These are phyloP conservation scores for Notothenia coriiceps DNA, from an alignment of 2,113 vertebrate genomes.

Conservation along the genomic window DNA sequence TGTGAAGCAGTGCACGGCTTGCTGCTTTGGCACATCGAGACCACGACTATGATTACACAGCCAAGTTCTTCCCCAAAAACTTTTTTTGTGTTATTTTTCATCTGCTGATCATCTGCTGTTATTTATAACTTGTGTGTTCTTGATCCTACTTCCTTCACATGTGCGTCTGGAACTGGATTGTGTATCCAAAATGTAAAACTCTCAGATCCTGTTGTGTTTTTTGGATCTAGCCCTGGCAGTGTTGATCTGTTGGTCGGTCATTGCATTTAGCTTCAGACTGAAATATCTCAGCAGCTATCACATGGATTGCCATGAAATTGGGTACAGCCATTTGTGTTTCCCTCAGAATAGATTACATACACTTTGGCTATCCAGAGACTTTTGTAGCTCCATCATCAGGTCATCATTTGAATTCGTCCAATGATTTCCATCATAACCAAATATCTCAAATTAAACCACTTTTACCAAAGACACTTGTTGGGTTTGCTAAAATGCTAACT, in stretches of 20 bases:
- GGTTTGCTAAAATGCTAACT: not conserved
- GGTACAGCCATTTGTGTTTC: not conserved
- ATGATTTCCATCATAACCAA: not conserved
- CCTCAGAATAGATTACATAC: not conserved
- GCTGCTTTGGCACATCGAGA: constrained; percentile 17
- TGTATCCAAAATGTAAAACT: not conserved
- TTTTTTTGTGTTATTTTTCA: not conserved
- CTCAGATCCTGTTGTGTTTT: not conserved
- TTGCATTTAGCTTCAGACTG: not conserved
- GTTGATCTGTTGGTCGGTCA: not conserved
- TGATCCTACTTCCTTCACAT: constrained; percentile 1
- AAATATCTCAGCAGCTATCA: not conserved
- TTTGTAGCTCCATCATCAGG: not conserved
- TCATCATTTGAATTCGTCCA: not conserved
- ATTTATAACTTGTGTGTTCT: constrained; percentile 16
- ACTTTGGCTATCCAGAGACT: not conserved
- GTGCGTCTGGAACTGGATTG: constrained; percentile 20
- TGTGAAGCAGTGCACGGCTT: constrained; percentile 22
- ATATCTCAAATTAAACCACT: not conserved
- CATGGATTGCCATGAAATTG: not conserved
- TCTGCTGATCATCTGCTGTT: constrained; percentile 12
- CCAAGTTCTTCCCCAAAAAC: constrained; percentile 19
- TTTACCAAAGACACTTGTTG: not conserved
- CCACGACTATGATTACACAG: constrained; percentile 27
- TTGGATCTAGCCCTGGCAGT: not conserved